Percentiles rank a stretch among this genome's conserved stretches.
These are phyloP conservation scores for Struthidea cinerea DNA, from an alignment of 2,113 vertebrate species.

Conservation along the genomic window DNA sequence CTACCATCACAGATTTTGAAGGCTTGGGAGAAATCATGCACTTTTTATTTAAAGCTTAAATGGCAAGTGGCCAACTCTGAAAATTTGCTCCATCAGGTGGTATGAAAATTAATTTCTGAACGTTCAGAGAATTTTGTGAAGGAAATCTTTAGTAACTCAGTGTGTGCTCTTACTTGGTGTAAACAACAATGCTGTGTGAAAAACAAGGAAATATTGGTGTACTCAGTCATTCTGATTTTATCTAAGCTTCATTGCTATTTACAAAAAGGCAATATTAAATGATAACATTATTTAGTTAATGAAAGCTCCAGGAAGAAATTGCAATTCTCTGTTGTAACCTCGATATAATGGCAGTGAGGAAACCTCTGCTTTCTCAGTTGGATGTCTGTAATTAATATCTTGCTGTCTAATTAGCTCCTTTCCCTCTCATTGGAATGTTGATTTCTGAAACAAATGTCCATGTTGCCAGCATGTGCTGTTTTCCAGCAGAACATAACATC, in stretches of 20 bases:
- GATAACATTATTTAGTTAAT: neutral
- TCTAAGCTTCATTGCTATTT: neutral
- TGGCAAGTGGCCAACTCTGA: neutral
- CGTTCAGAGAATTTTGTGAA: neutral
- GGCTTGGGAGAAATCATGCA: neutral
- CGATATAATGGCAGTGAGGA: neutral
- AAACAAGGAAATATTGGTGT: neutral
- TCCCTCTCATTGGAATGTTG: neutral
- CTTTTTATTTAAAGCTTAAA: neutral
- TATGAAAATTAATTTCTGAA: neutral
- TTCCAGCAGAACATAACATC: neutral
- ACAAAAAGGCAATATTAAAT: neutral
- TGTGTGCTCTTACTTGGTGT: neutral
- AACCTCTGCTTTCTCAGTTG: conserved; percentile 17
- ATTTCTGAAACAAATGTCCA: conserved; percentile 5
- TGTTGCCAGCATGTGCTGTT: neutral
- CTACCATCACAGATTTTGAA: neutral
- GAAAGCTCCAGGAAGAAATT: neutral
- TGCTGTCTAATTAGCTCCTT: conserved; percentile 31
- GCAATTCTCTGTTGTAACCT: neutral
- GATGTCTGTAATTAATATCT: conserved; percentile 36
- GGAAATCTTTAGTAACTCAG: neutral
- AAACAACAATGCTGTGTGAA: neutral
- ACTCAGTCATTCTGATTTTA: neutral
- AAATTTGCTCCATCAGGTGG: neutral